Conservation (phyloP, 1,140 invertebrate genomes). For the Aphelenchoides fujianensis region DNA sequence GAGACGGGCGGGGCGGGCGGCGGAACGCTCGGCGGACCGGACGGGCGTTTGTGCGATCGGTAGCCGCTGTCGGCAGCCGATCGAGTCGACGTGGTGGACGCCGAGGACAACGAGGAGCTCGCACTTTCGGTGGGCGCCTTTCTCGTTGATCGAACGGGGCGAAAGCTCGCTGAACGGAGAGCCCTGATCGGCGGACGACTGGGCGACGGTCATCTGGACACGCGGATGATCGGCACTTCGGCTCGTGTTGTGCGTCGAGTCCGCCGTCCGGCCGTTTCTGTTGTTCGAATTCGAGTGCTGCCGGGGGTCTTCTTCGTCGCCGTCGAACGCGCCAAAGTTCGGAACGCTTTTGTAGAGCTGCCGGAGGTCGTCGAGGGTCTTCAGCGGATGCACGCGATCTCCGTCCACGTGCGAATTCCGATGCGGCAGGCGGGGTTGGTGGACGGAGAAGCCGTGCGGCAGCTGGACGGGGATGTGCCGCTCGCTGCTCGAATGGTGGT, state of each 20-base stretch:
- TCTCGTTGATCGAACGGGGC: constrained; percentile 6
- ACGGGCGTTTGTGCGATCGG: constrained; percentile 15
- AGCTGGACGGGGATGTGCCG: neutral
- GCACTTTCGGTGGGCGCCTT: neutral
- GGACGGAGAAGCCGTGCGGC: neutral
- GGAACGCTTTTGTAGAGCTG: constrained; percentile 27
- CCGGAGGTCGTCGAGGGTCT: constrained; percentile 22
- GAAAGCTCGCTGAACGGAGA: neutral
- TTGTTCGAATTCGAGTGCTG: too few relatives aligned
- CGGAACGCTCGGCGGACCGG: neutral
- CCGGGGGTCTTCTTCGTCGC: too few relatives aligned
- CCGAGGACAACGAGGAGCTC: neutral
- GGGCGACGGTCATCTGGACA: neutral
- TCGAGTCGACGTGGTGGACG: neutral
- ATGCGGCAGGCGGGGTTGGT: neutral
- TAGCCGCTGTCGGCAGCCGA: constrained; percentile 20
- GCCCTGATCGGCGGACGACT: neutral
- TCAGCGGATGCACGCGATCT: neutral
- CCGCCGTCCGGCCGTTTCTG: too few relatives aligned
- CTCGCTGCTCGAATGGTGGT: neutral
- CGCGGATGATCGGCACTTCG: neutral
- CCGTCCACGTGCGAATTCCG: neutral
- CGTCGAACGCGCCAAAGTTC: constrained; percentile 15
- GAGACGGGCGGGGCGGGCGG: neutral
- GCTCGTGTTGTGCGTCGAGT: neutral